phyloP scores from a whole-genome alignment of 2,113 vertebrate species.

The Tenrec ecaudatus region DNA sequence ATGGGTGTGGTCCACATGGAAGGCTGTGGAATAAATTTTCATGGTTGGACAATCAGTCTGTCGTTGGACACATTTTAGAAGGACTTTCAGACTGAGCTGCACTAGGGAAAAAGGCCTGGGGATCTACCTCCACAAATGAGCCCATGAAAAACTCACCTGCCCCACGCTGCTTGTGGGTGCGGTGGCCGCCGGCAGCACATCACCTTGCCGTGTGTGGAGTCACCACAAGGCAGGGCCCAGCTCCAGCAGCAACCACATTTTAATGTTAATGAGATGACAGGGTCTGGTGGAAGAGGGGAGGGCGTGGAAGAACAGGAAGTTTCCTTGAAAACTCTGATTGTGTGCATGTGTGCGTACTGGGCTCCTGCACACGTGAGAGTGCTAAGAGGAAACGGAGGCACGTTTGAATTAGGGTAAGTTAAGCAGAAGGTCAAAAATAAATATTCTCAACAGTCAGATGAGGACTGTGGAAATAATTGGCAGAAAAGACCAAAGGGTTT shows the following conservation, averaged over 20 bases:
- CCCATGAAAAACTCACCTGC: neutral
- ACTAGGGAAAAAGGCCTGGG: neutral
- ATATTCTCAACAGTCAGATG: no score
- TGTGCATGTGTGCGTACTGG: neutral
- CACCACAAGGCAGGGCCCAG: neutral
- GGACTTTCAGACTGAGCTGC: neutral
- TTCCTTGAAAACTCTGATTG: neutral
- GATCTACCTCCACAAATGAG: neutral
- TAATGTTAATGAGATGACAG: neutral
- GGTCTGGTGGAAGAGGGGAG: neutral
- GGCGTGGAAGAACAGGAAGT: neutral
- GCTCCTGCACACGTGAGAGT: neutral
- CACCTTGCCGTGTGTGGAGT: neutral
- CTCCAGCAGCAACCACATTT: neutral
- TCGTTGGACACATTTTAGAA: neutral
- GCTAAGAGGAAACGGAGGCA: neutral
- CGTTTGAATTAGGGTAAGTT: neutral
- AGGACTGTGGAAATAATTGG: fast-evolving
- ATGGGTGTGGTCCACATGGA: neutral
- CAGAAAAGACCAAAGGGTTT: neutral
- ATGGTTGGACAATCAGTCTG: neutral
- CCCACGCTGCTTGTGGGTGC: neutral
- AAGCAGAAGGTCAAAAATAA: neutral
- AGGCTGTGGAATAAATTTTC: neutral
- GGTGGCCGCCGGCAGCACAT: neutral